phyloP scores from a whole-genome alignment of 2,888 invertebrate species.

The Bimastos eiseni region DNA sequence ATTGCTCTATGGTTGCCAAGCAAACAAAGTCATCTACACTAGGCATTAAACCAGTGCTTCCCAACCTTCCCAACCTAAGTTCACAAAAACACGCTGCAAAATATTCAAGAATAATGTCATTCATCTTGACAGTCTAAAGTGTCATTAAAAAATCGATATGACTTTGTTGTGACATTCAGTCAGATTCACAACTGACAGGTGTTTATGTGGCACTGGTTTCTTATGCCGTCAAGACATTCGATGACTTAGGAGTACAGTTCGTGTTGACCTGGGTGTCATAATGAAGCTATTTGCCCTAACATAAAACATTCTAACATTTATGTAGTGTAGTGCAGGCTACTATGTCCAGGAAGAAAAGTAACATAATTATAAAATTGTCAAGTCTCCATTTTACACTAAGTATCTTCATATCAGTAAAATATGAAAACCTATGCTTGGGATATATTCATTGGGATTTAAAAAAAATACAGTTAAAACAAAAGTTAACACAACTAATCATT shows the following conservation, averaged over 20 bases:
- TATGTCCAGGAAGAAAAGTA: not conserved
- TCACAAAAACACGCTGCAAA: not conserved
- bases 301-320: not conserved
- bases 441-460: not conserved
- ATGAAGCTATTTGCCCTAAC: not conserved
- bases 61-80: too few species aligned
- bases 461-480: not conserved
- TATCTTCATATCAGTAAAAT: not conserved
- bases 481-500: not conserved
- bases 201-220: too few species aligned
- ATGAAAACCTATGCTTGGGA: not conserved
- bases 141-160: too few species aligned
- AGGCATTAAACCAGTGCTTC: constrained; percentile 13
- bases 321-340: not conserved
- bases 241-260: too few species aligned
- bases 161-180: too few species aligned
- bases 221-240: too few species aligned
- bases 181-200: too few species aligned
- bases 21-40: not conserved
- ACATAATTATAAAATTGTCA: not conserved
- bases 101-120: too few species aligned
- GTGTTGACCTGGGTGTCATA: too few species aligned
- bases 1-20: too few species aligned
- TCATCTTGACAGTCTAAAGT: too few species aligned
- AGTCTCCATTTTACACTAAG: not conserved